Base-by-base conservation (phyloP, 2,888 invertebrate genomes). In the Torymus tubicola region DNA sequence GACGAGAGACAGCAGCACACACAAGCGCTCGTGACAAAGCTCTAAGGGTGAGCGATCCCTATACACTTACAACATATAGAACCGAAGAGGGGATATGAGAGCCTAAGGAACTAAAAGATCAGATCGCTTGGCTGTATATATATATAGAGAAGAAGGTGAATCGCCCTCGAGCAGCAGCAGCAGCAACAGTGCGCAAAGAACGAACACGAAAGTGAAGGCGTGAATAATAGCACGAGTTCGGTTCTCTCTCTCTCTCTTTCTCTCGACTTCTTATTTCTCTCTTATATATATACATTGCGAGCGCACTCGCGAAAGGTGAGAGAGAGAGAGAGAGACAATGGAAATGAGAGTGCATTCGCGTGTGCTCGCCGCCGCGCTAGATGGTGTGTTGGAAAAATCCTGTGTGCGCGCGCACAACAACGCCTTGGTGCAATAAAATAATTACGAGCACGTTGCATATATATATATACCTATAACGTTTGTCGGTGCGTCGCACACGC, bases 131-230 rank as follows among this genome's bases (percentile, higher is more conserved):
- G 58, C 16, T 21, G 8, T n/a, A n/a, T n/a, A n/a, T n/a, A n/a
- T n/a, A n/a, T n/a, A n/a, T n/a, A n/a, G n/a, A n/a, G n/a, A n/a
- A 0, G 18, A 18, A 53, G 65, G 52, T 12, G 53, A 53, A 69
- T 69, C 65, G 65, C 16, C 50, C 65, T 16, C 12, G 13, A 61
- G 24, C n/a, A n/a, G n/a, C n/a, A n/a, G n/a, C n/a, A n/a, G n/a
- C n/a, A n/a, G n/a, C n/a, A n/a, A n/a, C n/a, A n/a, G n/a, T n/a
- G 12, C n/a, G 52, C 31, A 31, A 3, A 11, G 12, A 65, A 52
- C 16, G 65, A 61, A 61, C 71, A 61, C 57, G 58, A 60, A 74
- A 65, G 74, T 52, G 24, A 58, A 74, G 74, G 67, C 74, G 74
- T 58, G 74, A 74, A 67, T 74, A 67, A 74, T 67, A 60, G 74